Base-by-base conservation (phyloP, 2,888 invertebrate genomes). In the Acholoe squamosa region DNA sequence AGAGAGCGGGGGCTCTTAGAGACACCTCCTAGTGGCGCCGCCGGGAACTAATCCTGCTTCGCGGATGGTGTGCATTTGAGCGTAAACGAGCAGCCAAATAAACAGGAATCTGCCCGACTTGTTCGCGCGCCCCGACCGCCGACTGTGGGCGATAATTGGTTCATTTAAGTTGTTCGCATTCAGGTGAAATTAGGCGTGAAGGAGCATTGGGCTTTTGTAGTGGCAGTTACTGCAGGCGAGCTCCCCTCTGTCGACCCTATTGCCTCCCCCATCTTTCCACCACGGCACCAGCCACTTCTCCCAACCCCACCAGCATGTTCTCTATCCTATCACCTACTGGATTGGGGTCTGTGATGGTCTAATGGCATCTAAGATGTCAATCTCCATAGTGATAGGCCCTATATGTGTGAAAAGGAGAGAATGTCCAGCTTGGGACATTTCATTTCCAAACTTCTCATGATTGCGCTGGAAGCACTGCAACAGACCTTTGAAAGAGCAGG, bases 121-220 rank as follows among this genome's bases (percentile, higher is more conserved):
- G 84, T 84, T 31, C 86, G 31, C 54, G 56, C 86, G 14, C n/a
- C 16, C 25, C 54, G 86, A 5, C 86, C 54, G 43, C 51, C 86
- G 54, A 33, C 86, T 22, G 54, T 54, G 31, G 86, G 54, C 31
- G 10, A n/a, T 86, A 86, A 86, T 86, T 86, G 86, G 86, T 86
- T 86, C 86, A 86, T 86, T 86, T 86, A 86, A 86, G 86, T 86
- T 86, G 86, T 86, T 86, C 86, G 52, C 33, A 86, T 86, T 86
- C 54, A 54, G 28, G 86, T 86, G 52, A 86, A 86, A 86, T 86
- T 86, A 86, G 86, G 86, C 86, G 86, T 86, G 86, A 86, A 31
- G 14, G 28, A 56, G 25, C 25, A 86, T 86, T 86, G 86, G 86
- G 86, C 86, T 86, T 86, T 86, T 86, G 86, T 86, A 33, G 86